Percentiles rank a stretch among this genome's conserved stretches.
phyloP scores from a whole-genome alignment of 2,113 vertebrate species.

The Toxotes jaculatrix region DNA sequence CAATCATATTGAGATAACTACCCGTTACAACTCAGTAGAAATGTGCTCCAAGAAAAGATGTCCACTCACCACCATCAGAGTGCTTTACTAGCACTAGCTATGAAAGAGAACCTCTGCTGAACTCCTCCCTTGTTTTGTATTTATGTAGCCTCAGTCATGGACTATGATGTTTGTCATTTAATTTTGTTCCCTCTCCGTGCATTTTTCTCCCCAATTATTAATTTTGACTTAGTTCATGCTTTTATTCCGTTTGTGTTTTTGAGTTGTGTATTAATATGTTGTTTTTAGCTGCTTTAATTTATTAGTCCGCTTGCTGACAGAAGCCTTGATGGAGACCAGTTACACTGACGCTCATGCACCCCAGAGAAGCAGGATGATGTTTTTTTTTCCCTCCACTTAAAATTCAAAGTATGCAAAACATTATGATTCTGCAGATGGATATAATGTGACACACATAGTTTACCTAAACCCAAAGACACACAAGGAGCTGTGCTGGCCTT shows the following conservation, averaged over 20 bases:
- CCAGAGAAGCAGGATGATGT: conserved; percentile 26
- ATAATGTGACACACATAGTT: conserved; percentile 43
- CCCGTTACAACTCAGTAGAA: conserved; percentile 57
- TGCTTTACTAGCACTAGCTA: conserved; percentile 33
- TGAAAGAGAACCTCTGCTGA: conserved; percentile 54
- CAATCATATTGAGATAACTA: conserved; percentile 58
- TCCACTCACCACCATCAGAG: conserved; percentile 54
- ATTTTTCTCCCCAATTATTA: conserved; percentile 27
- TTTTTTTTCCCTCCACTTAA: too few relatives aligned
- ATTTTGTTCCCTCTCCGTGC: conserved; percentile 33
- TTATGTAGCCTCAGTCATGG: conserved; percentile 72
- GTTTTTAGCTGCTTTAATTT: conserved; percentile 80
- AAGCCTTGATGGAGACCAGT: conserved; percentile 69
- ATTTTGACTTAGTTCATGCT: conserved; percentile 62
- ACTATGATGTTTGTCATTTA: conserved; percentile 57
- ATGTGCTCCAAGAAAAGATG: conserved; percentile 60
- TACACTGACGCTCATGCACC: conserved; percentile 49
- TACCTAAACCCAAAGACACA: conserved; percentile 57
- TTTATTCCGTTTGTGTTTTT: conserved; percentile 68
- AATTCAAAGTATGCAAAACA: conserved; percentile 61
- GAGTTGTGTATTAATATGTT: conserved; percentile 69
- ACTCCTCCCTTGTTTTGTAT: conserved; percentile 56
- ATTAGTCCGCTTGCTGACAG: conserved; percentile 75
- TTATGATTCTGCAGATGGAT: conserved; percentile 39
- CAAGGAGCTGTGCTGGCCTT: conserved; percentile 34